Conservation (phyloP, 2,888 invertebrate species). For the Standfussiana lucernea region DNA sequence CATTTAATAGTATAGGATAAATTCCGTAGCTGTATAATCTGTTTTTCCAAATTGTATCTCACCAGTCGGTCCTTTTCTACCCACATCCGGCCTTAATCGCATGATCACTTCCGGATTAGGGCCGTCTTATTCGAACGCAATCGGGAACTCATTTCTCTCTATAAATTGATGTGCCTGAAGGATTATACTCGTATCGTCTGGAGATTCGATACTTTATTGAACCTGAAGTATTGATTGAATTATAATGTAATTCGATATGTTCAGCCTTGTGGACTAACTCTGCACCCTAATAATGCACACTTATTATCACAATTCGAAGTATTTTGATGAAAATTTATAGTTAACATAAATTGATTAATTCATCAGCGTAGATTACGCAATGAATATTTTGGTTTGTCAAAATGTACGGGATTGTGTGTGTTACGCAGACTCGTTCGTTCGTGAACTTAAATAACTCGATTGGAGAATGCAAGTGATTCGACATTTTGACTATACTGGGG, state of each 20-base stretch:
- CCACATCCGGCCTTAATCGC: slow-evolving; percentile 4
- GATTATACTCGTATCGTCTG: slow-evolving; percentile 20
- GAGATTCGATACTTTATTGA: not conserved
- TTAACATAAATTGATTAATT: not conserved
- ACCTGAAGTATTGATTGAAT: not conserved
- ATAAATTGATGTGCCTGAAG: slow-evolving; percentile 16
- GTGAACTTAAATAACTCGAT: not conserved
- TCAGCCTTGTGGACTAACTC: not conserved
- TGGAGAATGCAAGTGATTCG: not conserved
- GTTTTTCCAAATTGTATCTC: slow-evolving; percentile 18
- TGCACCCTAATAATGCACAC: not conserved
- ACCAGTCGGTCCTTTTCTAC: not conserved
- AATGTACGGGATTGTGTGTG: not conserved
- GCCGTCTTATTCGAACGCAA: slow-evolving; percentile 28
- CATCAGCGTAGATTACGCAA: not conserved
- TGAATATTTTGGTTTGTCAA: not conserved
- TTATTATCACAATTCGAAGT: not conserved
- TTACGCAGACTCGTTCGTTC: not conserved
- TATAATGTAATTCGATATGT: not conserved
- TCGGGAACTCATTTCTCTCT: slow-evolving; percentile 24
- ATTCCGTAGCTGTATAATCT: not conserved
- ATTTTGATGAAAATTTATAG: not conserved
- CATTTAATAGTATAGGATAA: no score
- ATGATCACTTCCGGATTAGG: slow-evolving; percentile 29
- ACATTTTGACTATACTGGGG: not conserved